These are phyloP conservation scores for Campoplex capitator DNA, from an alignment of 2,888 invertebrate species.

Conservation along the genomic window DNA sequence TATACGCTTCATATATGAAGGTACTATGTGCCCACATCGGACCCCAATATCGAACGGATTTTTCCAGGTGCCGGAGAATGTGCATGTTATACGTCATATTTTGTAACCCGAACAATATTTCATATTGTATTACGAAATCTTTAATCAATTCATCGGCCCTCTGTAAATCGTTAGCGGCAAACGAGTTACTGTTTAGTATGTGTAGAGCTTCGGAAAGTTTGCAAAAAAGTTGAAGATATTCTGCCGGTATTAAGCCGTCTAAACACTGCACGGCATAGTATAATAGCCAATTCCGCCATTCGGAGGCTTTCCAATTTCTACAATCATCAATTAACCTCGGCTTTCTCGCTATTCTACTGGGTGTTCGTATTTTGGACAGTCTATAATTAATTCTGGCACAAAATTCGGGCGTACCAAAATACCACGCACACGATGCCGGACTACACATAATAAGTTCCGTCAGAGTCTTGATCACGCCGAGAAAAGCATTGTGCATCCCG, in stretches of 20 bases:
- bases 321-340: not conserved
- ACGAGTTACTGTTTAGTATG: not conserved
- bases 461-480: not conserved
- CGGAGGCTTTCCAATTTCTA: not conserved
- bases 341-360: not conserved
- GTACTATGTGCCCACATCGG: conserved; percentile 7
- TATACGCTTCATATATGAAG: not conserved
- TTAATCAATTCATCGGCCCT: conserved; percentile 6
- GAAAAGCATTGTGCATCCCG: conserved; percentile 28
- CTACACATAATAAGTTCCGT: not conserved
- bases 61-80: not conserved
- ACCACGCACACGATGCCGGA: not conserved
- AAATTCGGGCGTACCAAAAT: not conserved
- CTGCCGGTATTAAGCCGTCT: not conserved
- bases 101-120: not conserved
- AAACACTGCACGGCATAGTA: not conserved
- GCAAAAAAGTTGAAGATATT: not conserved
- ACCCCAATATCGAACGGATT: conserved; percentile 1
- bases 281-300: conserved; percentile 3
- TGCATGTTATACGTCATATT: conserved; percentile 25
- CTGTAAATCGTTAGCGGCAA: not conserved
- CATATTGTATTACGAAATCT: not conserved
- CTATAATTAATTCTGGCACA: not conserved
- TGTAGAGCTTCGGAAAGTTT: not conserved
- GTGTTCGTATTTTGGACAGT: not conserved